phyloP scores from a whole-genome alignment of 2,797 vertebrate genomes.

The Crotalus adamanteus region DNA sequence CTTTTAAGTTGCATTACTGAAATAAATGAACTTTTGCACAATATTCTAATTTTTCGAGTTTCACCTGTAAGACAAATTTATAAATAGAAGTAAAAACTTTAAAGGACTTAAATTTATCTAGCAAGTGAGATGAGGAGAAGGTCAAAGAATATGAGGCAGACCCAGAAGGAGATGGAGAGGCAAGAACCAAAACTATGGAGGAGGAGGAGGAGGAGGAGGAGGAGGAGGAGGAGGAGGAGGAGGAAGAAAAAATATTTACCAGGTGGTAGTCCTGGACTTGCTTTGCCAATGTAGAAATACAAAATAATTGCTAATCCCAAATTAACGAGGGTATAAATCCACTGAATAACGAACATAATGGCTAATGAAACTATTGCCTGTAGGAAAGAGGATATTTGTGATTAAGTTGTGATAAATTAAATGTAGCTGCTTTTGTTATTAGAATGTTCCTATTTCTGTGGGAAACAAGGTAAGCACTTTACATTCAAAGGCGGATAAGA shows the following conservation, averaged over 20 bases:
- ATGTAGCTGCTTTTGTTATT: not conserved
- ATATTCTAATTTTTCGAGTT: no score
- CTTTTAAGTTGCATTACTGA: no score
- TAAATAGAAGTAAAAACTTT: not conserved
- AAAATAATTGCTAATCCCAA: slow-evolving; percentile 81
- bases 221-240: no score
- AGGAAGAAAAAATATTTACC: slow-evolving; percentile 72
- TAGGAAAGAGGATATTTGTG: not conserved
- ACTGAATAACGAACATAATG: slow-evolving; percentile 96
- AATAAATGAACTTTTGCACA: no score
- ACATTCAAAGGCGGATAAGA: not conserved
- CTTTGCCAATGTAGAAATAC: slow-evolving; percentile 91
- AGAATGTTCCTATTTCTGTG: not conserved
- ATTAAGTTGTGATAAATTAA: not conserved
- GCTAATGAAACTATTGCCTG: slow-evolving; percentile 84
- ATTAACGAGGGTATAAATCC: slow-evolving; percentile 89
- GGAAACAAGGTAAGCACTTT: not conserved
- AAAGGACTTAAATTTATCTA: not conserved
- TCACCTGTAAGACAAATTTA: not conserved
- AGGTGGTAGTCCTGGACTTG: slow-evolving; percentile 88
- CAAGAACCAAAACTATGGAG: not conserved
- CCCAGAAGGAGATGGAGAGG: not conserved
- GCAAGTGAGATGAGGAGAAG: not conserved
- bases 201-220: no score
- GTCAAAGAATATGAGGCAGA: not conserved